Evolutionary conservation across 2,113 vertebrate genomes (phyloP), one percentile per base, ranked within the genome.

Genomic region (Trinectes maculatus): DNA sequence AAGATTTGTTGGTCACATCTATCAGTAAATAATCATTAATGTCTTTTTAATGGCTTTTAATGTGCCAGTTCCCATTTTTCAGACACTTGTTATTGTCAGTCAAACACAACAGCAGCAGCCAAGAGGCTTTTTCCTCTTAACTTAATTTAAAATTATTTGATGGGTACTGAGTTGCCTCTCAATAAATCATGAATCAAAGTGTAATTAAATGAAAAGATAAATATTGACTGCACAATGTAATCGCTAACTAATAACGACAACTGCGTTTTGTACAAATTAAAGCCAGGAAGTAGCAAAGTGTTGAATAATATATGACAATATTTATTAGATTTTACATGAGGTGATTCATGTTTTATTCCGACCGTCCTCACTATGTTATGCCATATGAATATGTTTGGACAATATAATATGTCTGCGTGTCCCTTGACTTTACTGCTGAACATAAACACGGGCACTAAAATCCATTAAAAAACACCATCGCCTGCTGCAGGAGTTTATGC

Each of bases 51-150:
- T 65, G 56, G 26, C 52, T 66, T 77, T 79, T 28, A 79, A 65
- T 48, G 46, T 42, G 43, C 37, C 44, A n/a, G 21, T 31, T 64
- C 34, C 42, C 64, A 48, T 33, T n/a, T 78, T 66, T 49, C 52
- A 77, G 63, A 79, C 59, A 48, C 42, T 59, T 54, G 19, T 79
- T 82, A 71, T 78, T 70, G 54, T 85, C 65, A 78, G 74, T 74
- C 47, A 49, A 71, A 77, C 19, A 64, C 52, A 15, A 58, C 42
- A 68, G 39, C 54, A 53, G 52, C 47, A 71, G 51, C 59, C 53
- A 58, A 71, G 33, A 69, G 33, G 11, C 60, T 58, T 60, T 44
- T 74, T 59, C 15, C 15, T 78, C 5, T 33, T 70, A 15, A 34
- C 28, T 54, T 47, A 28, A 67, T 64, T 65, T 26, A 37, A 18